Evolutionary conservation across 2,888 invertebrate genomes (phyloP), one percentile per base, ranked within the genome.

Genomic region (Drosophila fulvimacula): DNA sequence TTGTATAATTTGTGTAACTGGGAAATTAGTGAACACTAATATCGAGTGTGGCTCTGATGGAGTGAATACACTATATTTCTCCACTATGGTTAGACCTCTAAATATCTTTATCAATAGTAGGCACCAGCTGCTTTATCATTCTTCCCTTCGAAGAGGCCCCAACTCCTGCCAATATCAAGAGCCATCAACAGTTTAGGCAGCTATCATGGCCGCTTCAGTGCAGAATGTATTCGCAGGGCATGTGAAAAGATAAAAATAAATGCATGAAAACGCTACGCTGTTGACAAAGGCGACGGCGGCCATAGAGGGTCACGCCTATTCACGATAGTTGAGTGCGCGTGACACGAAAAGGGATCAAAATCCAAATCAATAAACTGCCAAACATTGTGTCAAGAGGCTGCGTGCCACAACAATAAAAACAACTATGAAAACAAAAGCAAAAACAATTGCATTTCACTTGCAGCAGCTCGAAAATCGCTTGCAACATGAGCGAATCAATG

Each of bases 381-480:
- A 49, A 65, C 57, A 63, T 60, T 63, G 78, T 77, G 73, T 57
- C 69, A 65, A 62, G 69, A 61, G 74, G 44, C 38, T 57, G 57
- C 63, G 44, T 60, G 55, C 27, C 24, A 53, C 57, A 56, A 44
- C 69, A 34, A 51, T 44, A 24, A 48, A 27, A 46, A 10, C 4
- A n/a, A n/a, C 11, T 9, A 49, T 5, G 5, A 13, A 49, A 67
- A n/a, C 1, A 49, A 57, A 63, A 46, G 4, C 6, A 42, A 77
- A 68, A 76, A 68, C 76, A 77, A 79, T 78, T 76, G 76, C 63
- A 64, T 66, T 76, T 64, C 62, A 66, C 57, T 72, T 46, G 10
- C 76, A 55, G 11, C 64, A 51, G 51, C 69, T 71, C 55, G 36
- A 70, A 70, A 65, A 60, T 56, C 42, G 41, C 57, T 56, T 24